phyloP scores from a whole-genome alignment of 1,140 invertebrate genomes.

The Drosophila tani region DNA sequence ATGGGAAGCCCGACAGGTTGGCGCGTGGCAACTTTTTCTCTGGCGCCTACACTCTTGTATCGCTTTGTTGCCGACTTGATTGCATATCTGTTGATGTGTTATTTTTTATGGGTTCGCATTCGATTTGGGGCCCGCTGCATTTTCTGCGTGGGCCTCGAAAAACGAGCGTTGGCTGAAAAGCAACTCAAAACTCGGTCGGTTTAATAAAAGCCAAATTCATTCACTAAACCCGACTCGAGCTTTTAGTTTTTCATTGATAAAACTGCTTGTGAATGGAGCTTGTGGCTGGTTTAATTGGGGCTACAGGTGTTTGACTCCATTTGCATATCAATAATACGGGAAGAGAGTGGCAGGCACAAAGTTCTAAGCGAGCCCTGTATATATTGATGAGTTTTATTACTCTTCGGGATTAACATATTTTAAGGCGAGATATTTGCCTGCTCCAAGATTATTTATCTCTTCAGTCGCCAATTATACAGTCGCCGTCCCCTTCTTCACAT shows the following conservation, averaged over 20 bases:
- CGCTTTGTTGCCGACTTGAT: constrained; percentile 14
- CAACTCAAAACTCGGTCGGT: constrained; percentile 15
- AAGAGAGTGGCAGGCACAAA: neutral
- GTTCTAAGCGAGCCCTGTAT: constrained; percentile 7
- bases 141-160: constrained; percentile 58
- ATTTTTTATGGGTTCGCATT: constrained; percentile 34
- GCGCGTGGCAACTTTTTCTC: constrained; percentile 55
- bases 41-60: constrained; percentile 23
- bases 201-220: constrained; percentile 41
- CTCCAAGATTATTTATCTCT: constrained; percentile 5
- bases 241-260: constrained; percentile 53
- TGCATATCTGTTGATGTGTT: constrained; percentile 25
- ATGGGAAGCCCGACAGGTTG: constrained; percentile 59
- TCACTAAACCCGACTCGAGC: constrained; percentile 35
- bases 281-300: constrained; percentile 39
- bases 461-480: constrained; percentile 15
- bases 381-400: neutral
- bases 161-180: constrained; percentile 56
- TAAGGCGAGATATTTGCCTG: neutral
- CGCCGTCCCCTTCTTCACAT: neutral
- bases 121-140: constrained; percentile 27
- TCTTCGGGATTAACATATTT: constrained; percentile 13
- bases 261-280: constrained; percentile 49
- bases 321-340: constrained; percentile 14
- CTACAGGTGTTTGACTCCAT: constrained; percentile 7